Evolutionary conservation across 2,888 invertebrate species (phyloP), one percentile per base, ranked within the genome.

Genomic region (Mycalesis mineus): DNA sequence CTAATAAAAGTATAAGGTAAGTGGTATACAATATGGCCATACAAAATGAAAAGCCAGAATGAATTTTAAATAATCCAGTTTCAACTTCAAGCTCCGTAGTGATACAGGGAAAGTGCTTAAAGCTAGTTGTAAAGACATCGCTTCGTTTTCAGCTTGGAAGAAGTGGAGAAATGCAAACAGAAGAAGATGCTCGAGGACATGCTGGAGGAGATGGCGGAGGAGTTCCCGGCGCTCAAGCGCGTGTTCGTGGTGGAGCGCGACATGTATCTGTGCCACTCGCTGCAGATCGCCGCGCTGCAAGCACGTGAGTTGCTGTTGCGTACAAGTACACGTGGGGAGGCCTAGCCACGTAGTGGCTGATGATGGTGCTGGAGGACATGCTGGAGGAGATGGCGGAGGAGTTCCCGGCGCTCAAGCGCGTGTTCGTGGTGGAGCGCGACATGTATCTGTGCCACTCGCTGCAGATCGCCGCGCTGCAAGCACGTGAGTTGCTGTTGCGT

Each of bases 201-300:
- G 86, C 88, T 99, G 73, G 94, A 94, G 42, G 97, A 98, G 79
- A 95, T 99, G 94, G 95, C 97, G 1, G 97, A 95, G 47, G 95
- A 98, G 79, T 99, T 96, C 82, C 99, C 99, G 0, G 95, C 95
- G 1, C 91, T 99, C 55, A 95, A 95, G 60, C 93, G 94, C 68
- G 98, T 98, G 31, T 98, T 99, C 82, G 95, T 99, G 0, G 93
- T 95, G 31, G 99, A 99, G 82, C 91, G 99, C 39, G 99, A 99
- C 84, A 91, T 96, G 67, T 98, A 93, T 82, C 91, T 99, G 57
- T 95, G 98, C 13, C 94, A 97, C 80, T 96, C 97, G 0, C 88
- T 98, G 57, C 96, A 97, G 78, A 79, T 94, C 70, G 80, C 93
- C 90, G 70, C 88, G 1, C 50, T 82, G 63, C 88, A 84, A 65